These are phyloP conservation scores for Venusia cambrica DNA, from an alignment of 2,888 invertebrate genomes.

Conservation along the genomic window DNA sequence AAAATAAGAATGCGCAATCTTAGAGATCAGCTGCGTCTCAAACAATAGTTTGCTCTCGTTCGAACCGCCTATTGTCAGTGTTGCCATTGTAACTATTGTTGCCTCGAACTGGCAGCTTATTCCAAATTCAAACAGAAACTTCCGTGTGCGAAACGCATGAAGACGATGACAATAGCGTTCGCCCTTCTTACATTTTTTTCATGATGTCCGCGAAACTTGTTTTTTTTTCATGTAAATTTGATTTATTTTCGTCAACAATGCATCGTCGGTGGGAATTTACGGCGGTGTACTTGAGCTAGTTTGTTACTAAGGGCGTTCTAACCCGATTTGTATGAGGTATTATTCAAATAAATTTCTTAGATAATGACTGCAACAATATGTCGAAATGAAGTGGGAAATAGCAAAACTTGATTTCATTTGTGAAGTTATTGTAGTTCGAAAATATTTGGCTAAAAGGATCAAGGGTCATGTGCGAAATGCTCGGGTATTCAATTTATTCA, in stretches of 20 bases:
- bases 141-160: slow-evolving; percentile 69
- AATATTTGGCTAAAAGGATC: slow-evolving; percentile 48
- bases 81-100: slow-evolving; percentile 61
- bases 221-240: slow-evolving; percentile 74
- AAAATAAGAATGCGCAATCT: slow-evolving; percentile 49
- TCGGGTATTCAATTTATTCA: no score
- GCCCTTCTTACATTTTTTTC: slow-evolving; percentile 56
- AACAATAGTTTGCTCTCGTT: slow-evolving; percentile 64
- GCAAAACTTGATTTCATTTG: slow-evolving; percentile 43
- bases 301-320: slow-evolving; percentile 47
- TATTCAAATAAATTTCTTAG: slow-evolving; percentile 35
- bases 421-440: slow-evolving; percentile 35
- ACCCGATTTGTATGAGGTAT: slow-evolving; percentile 35
- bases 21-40: slow-evolving; percentile 61
- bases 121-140: slow-evolving; percentile 60
- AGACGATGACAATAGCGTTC: slow-evolving; percentile 45
- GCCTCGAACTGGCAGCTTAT: slow-evolving; percentile 54
- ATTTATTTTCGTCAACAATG: slow-evolving; percentile 77
- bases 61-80: slow-evolving; percentile 56
- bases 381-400: slow-evolving; percentile 53
- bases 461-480: slow-evolving; percentile 31
- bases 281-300: slow-evolving; percentile 44
- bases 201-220: slow-evolving; percentile 59
- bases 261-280: slow-evolving; percentile 65
- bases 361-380: slow-evolving; percentile 46